These are phyloP conservation scores for Chiroxiphia lanceolata DNA, from an alignment of 2,797 vertebrate species.

Conservation along the genomic window DNA sequence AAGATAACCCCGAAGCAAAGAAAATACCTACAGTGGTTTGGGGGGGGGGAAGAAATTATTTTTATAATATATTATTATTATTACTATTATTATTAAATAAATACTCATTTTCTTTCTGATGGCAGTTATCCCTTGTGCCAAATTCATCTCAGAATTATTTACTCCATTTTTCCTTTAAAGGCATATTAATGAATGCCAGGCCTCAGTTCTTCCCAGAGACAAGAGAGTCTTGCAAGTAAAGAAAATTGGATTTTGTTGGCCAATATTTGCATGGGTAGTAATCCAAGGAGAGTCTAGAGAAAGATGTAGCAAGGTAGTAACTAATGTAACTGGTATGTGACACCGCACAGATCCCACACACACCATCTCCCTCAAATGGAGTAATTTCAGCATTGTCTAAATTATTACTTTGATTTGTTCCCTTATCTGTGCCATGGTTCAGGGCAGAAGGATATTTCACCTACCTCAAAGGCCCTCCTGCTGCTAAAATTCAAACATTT, in stretches of 20 bases:
- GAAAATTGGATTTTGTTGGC: neutral
- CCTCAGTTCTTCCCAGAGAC: neutral
- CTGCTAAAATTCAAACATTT: neutral
- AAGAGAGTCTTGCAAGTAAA: neutral
- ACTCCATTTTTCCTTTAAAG: neutral
- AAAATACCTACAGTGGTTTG: neutral
- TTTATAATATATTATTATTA: no score
- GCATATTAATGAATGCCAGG: neutral
- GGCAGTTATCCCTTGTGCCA: neutral
- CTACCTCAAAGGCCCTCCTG: neutral
- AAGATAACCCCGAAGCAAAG: neutral
- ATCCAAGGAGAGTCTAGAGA: neutral
- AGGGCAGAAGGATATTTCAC: neutral
- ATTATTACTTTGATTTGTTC: neutral
- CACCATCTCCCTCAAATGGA: neutral
- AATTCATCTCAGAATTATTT: neutral
- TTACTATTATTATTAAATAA: no score
- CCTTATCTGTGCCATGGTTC: neutral
- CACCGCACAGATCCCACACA: neutral
- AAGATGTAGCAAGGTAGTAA: neutral
- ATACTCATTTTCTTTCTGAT: neutral
- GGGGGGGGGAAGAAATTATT: rapidly evolving
- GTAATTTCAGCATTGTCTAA: neutral
- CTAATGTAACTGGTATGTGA: neutral
- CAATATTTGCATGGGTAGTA: neutral